These are phyloP conservation scores for Clanis bilineata DNA, from an alignment of 2,888 invertebrate species.

Conservation along the genomic window DNA sequence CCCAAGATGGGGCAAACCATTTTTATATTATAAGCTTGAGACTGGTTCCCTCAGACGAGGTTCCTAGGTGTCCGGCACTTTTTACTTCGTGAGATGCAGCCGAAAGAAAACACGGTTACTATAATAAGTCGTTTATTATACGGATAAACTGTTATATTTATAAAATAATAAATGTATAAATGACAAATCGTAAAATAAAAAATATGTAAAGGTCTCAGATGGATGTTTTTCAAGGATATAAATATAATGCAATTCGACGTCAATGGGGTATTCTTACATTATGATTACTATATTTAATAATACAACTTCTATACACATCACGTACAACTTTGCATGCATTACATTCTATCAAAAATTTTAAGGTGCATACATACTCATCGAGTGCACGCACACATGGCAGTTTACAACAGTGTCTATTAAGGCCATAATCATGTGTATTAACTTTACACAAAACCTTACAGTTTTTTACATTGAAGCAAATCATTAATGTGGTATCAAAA, in stretches of 20 bases:
- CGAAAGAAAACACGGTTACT: too few species aligned
- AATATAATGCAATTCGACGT: neutral
- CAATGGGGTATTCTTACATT: neutral
- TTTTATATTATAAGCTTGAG: too few species aligned
- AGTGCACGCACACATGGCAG: neutral
- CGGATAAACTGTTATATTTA: neutral
- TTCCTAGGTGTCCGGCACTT: too few species aligned
- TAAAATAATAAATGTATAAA: neutral
- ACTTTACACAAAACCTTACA: too few species aligned
- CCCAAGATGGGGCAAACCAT: too few species aligned
- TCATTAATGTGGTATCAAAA: neutral
- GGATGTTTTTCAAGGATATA: neutral
- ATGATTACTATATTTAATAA: neutral
- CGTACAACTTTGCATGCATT: neutral
- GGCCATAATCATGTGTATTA: neutral
- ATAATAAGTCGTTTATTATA: neutral
- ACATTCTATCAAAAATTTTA: neutral
- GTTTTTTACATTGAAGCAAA: too few species aligned
- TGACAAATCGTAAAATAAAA: neutral
- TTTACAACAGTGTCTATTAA: neutral
- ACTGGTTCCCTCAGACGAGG: too few species aligned
- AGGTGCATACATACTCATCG: neutral
- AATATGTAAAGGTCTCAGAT: neutral
- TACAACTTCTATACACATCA: slow-evolving; percentile 5
- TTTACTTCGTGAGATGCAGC: too few species aligned